Evolutionary conservation across 2,888 invertebrate species (phyloP), one percentile per base, ranked within the genome.

Genomic region (Mesopsocus fuscifrons): DNA sequence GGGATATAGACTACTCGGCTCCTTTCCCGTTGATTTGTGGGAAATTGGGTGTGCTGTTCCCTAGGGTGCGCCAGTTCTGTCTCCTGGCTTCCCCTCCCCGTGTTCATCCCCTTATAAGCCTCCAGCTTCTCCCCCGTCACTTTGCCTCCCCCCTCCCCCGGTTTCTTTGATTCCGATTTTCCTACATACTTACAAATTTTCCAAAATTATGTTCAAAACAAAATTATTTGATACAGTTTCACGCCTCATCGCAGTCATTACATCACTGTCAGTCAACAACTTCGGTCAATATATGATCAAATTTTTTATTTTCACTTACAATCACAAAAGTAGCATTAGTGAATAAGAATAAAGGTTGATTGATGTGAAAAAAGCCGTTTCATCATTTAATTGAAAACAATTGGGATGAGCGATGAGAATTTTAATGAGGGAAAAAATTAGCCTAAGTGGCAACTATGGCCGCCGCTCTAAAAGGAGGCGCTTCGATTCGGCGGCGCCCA

Each of bases 321-420:
- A n/a, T n/a, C n/a, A 38, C 38, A 38, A 21, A 38, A 38, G 38
- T 38, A 38, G 20, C 18, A 38, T 38, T 38, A 5, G 18, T 18
- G 13, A 13, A 9, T 11, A 17, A 6, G 3, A n/a, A n/a, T n/a
- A n/a, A n/a, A n/a, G n/a, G n/a, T n/a, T n/a, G n/a, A n/a, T n/a
- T n/a, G n/a, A n/a, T n/a, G n/a, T n/a, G n/a, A 20, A 38, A 38
- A 38, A 38, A 38, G 21, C 21, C 16, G 38, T 38, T 21, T 38
- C 38, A 38, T 38, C 38, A 38, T 38, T 38, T 38, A 38, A 38
- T 38, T 38, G 38, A 38, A 38, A 38, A 38, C 38, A 38, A 38
- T 38, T 38, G 38, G 26, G 26, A 26, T 38, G 21, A 38, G 21
- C 20, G 38, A 38, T 20, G 38, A 38, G 38, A 38, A 38, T 38